Evolutionary conservation across 2,888 invertebrate genomes (phyloP), one percentile per base, ranked within the genome.

Genomic region (Caenorhabditis becei): DNA sequence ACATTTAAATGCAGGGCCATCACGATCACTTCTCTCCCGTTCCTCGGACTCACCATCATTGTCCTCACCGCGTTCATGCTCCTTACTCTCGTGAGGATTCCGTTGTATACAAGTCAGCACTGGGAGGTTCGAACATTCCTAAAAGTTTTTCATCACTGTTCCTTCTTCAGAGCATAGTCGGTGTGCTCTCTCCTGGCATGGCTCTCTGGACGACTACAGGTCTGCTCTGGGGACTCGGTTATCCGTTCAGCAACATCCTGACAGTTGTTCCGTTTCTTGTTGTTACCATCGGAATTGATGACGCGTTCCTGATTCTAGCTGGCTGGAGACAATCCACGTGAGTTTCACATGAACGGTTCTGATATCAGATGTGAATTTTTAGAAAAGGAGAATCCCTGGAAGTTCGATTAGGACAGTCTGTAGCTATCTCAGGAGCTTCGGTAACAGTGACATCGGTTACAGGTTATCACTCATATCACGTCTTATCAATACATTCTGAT

Each of bases 271-370:
- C 90, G 8, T 90, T 90, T 54, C 80, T 89, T 28, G 87, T 89
- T 7, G 84, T 89, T 20, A 90, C 89, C 1, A 90, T 90, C 35
- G 90, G 90, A n/a, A 88, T 90, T 51, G 90, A 90, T 62, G 90
- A 90, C 59, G 90, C 90, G 2, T 90, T 90, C 59, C 74, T 90
- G 53, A 86, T 90, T 23, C 78, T 90, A 14, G 90, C 90, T 10
- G 90, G 89, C 11, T 90, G 90, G 90, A 77, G 90, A 53, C 89
- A 89, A 66, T 88, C 88, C 4, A 88, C 84, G 89, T 89, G 26
- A 83, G 84, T 59, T 61, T 32, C 5, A 20, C 26, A 37, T 49
- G 11, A 44, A 20, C 20, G 1, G 8, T 58, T 37, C 18, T 16
- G 23, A n/a, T 35, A 32, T 1, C 59, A 20, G 5, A 18, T n/a